Evolutionary conservation across 2,113 vertebrate species (phyloP), one percentile per base, ranked within the genome.

Genomic region (Brachyhypopomus occidentalis): DNA sequence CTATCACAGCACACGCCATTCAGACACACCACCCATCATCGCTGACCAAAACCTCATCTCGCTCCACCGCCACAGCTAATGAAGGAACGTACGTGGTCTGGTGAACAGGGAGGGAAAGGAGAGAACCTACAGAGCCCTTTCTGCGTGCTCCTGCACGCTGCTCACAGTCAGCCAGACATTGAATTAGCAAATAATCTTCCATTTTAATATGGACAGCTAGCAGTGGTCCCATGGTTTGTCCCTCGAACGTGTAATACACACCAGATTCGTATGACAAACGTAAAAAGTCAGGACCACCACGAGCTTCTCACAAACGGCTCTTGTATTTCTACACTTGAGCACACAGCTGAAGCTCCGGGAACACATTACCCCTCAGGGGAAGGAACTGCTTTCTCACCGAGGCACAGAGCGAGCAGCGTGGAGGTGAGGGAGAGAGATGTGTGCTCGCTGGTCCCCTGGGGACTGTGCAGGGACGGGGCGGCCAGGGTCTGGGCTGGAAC

Each of bases 41-140:
- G 27, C 84, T 79, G 2, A 71, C 64, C 69, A 4, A 85, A 85
- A 88, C 90, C 80, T 84, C 80, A 90, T 90, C 88, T 85, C 38
- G 71, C 48, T 72, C 84, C 81, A 84, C 80, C 85, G 77, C 81
- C 84, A 84, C 55, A 11, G 67, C 17, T 71, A 77, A 77, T 80
- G 70, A 83, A 66, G 41, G 45, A 38, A 16, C 72, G 48, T 19
- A 75, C 52, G 41, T 66, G 41, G 72, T 60, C 41, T 20, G 14
- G 56, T 36, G 48, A 64, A 60, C 63, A 75, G 58, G 69, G 25
- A 71, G 63, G 27, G 59, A 74, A 75, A 52, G 48, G 59, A 64
- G n/a, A n/a, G n/a, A n/a, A n/a, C n/a, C n/a, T n/a, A n/a, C n/a
- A n/a, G n/a, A n/a, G n/a, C 1, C 30, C 30, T 30, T 30, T 30